A percentile compares a stretch with the other conserved stretches of the same genome.
Conservation (phyloP, 2,113 vertebrate genomes). For the Entomyzon cyanotis region DNA sequence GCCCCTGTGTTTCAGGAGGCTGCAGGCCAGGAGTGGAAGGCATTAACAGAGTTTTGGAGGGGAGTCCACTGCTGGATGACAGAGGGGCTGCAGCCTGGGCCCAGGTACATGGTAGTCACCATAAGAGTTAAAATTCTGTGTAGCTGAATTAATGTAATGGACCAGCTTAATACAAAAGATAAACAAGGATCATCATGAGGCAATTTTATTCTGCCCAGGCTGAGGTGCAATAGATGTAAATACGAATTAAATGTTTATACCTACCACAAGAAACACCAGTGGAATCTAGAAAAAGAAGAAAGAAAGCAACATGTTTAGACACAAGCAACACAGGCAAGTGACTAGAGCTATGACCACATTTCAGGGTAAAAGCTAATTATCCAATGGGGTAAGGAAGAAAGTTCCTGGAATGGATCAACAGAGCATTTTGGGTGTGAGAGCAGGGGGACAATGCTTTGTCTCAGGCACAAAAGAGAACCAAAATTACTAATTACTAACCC, state of each 20-base stretch:
- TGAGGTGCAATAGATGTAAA: not conserved
- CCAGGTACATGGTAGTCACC: not conserved
- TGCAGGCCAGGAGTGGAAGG: not conserved
- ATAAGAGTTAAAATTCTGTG: not conserved
- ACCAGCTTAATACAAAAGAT: not conserved
- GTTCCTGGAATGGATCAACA: not conserved
- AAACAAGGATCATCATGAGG: not conserved
- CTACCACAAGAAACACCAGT: conserved; percentile 54
- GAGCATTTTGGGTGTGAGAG: not conserved
- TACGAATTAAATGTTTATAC: not conserved
- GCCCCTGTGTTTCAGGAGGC: not conserved
- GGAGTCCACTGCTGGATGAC: not conserved
- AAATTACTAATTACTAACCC: not conserved
- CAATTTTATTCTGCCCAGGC: not conserved
- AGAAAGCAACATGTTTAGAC: not conserved
- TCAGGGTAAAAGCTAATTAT: not conserved
- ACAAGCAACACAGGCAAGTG: not conserved
- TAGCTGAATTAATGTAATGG: not conserved
- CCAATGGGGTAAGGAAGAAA: not conserved
- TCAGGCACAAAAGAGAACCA: not conserved
- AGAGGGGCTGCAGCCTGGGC: not conserved
- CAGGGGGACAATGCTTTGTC: not conserved
- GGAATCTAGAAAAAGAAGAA: conserved; percentile 61
- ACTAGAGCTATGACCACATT: not conserved
- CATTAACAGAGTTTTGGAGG: not conserved